Percentiles rank a stretch among this genome's conserved stretches.
phyloP scores from a whole-genome alignment of 92 coral and sea anemone genomes.

The Micromussa lordhowensis region DNA sequence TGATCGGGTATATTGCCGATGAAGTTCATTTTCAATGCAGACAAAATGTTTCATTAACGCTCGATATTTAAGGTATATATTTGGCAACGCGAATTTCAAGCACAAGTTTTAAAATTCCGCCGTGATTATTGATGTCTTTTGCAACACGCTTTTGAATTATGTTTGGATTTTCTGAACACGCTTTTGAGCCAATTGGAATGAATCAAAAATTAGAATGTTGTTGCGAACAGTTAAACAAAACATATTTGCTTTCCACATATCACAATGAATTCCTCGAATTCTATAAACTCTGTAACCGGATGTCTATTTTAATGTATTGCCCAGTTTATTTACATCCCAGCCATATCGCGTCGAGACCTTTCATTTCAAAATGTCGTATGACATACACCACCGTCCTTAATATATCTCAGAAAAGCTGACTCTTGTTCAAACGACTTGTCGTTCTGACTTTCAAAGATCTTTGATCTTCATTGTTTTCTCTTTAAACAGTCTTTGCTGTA shows the following conservation, averaged over 20 bases:
- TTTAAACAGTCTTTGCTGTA: conserved; percentile 54
- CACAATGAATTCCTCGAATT: conserved; percentile 26
- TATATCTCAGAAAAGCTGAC: background rate
- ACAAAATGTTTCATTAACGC: background rate
- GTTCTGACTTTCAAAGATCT: background rate
- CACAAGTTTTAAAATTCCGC: background rate
- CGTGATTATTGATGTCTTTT: background rate
- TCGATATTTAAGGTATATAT: background rate
- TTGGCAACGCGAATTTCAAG: background rate
- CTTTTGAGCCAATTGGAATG: background rate
- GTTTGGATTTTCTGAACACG: background rate
- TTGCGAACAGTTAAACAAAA: background rate
- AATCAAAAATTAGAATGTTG: background rate
- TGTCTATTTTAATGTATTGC: conserved; percentile 22
- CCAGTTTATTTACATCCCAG: conserved; percentile 12
- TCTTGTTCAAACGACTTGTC: background rate
- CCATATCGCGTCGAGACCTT: background rate
- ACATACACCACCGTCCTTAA: conserved; percentile 2
- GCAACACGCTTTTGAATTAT: background rate
- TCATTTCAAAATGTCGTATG: background rate
- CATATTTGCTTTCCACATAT: background rate
- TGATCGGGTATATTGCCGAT: background rate
- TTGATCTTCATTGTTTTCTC: conserved; percentile 65
- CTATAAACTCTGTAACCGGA: conserved; percentile 31
- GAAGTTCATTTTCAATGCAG: background rate